A percentile compares a stretch with the other conserved stretches of the same genome.
These are phyloP conservation scores for Strigops habroptila DNA, from an alignment of 2,113 vertebrate species.

Conservation along the genomic window DNA sequence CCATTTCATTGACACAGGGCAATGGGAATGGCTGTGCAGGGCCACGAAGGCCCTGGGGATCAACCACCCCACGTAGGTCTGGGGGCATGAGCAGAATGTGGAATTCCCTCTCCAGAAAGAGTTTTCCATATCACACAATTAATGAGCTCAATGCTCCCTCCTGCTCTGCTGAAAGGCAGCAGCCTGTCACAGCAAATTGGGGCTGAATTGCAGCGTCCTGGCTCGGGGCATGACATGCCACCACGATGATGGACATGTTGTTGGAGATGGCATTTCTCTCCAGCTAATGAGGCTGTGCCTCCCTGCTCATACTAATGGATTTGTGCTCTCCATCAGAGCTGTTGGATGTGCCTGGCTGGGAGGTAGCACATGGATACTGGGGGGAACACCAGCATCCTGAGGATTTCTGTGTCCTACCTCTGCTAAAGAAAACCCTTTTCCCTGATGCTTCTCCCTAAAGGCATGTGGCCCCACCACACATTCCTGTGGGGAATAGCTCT, in stretches of 20 bases:
- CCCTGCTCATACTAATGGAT: not conserved
- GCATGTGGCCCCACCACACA: accelerated
- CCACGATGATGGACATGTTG: not conserved
- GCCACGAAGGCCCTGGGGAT: not conserved
- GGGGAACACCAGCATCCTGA: not conserved
- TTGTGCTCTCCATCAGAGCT: not conserved
- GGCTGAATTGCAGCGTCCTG: not conserved
- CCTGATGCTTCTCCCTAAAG: not conserved
- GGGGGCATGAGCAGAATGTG: not conserved
- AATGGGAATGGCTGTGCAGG: not conserved
- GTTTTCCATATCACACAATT: not conserved
- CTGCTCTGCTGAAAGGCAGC: not conserved
- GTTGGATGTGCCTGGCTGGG: not conserved
- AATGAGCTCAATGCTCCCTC: not conserved
- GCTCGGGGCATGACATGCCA: accelerated
- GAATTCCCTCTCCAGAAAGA: not conserved
- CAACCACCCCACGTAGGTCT: accelerated
- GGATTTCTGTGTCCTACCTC: not conserved
- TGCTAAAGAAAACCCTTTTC: not conserved
- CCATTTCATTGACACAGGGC: accelerated
- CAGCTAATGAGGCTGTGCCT: not conserved
- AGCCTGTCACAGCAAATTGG: not conserved
- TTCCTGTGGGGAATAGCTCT: not conserved
- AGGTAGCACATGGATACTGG: not conserved
- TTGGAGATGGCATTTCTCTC: not conserved